Evolutionary conservation across 2,113 vertebrate species (phyloP), one percentile per base, ranked within the genome.

Genomic region (Pogona vitticeps): DNA sequence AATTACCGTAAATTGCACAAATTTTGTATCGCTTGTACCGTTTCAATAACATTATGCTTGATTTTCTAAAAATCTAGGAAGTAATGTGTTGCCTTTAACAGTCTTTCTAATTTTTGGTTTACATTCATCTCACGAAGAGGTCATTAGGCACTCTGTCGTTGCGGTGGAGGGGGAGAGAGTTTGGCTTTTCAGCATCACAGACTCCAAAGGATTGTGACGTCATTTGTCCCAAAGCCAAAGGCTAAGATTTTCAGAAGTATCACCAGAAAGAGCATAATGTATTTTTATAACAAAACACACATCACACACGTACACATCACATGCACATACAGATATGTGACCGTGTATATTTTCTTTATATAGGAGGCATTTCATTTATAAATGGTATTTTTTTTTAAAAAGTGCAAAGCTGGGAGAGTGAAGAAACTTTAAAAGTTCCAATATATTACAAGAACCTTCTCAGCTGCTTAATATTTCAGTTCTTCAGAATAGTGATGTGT

Each of bases 381-480:
- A 52, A 52, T 5, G 21, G 72, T 36, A 76, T 1, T 52, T 52
- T 52, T 1, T 52, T 52, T 52, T 52, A 52, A 52, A 52, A 52
- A 10, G 46, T 52, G 46, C 91, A 89, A 88, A 89, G 58, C 82
- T 20, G 88, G 67, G 92, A 78, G 23, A 86, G 15, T 80, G 40
- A 91, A 89, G 70, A 90, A 89, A 76, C 90, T 61, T 76, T 88
- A 86, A 85, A 94, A 91, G 89, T 93, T 94, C 91, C 46, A 52
- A 95, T 94, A 73, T 92, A 89, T 92, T 86, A 92, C 84, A 94
- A 92, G 79, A 94, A 92, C 80, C 92, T 86, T 95, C 88, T 88
- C 81, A 23, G 75, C 84, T 90, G 56, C 91, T 93, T 90, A 92
- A 88, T 77, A 88, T 83, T 78, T 92, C 91, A 94, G 92, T 94